phyloP scores from a whole-genome alignment of 2,113 vertebrate genomes.

The Gymnobelideus leadbeateri region DNA sequence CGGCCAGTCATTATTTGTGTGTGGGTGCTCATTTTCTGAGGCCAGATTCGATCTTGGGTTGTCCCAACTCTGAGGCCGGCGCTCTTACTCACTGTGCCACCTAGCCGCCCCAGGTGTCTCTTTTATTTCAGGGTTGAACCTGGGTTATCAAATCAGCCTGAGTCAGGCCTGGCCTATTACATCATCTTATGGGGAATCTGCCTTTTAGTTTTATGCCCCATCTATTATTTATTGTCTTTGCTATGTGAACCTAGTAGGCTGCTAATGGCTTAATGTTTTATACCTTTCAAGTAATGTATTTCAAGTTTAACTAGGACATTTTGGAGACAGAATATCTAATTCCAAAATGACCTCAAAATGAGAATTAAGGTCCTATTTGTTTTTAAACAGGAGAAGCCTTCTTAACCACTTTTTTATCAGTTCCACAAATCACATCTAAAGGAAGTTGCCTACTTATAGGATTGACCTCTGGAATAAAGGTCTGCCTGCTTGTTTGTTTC shows the following conservation, averaged over 20 bases:
- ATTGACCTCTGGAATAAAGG: background rate
- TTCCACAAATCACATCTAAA: background rate
- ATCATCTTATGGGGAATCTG: background rate
- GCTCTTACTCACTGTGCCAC: no score
- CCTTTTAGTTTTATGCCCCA: background rate
- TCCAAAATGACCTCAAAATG: background rate
- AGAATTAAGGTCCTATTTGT: background rate
- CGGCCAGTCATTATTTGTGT: no score
- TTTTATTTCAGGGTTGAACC: background rate
- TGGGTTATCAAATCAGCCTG: background rate
- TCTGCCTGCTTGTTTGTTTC: background rate
- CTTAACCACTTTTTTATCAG: background rate
- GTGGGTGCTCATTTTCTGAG: no score
- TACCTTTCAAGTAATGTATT: background rate
- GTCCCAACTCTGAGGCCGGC: no score
- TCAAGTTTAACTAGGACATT: background rate
- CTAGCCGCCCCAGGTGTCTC: no score
- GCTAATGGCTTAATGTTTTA: background rate
- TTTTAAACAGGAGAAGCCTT: background rate
- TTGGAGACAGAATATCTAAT: conserved; percentile 2
- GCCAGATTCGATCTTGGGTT: no score
- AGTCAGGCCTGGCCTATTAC: background rate
- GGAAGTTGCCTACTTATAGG: background rate
- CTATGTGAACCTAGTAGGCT: background rate
- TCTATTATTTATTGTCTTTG: background rate